These are phyloP conservation scores for Synanthedon formicaeformis DNA, from an alignment of 2,888 invertebrate genomes.

Conservation along the genomic window DNA sequence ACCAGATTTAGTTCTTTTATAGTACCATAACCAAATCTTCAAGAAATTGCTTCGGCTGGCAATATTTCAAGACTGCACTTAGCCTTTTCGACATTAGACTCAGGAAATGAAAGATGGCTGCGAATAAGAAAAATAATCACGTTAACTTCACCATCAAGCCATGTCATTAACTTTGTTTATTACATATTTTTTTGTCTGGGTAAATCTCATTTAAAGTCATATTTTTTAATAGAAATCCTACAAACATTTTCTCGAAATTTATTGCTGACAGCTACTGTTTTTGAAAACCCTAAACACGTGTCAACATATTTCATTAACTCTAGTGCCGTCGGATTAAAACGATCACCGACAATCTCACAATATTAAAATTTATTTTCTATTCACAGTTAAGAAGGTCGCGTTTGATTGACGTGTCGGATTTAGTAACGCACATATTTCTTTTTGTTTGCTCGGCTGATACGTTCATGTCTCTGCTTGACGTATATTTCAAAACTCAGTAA, in stretches of 20 bases:
- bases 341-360: conserved; percentile 1
- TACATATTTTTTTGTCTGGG: too few species aligned
- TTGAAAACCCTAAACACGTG: not conserved
- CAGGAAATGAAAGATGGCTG: conserved; percentile 10
- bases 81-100: conserved; percentile 34
- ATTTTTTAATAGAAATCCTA: too few species aligned
- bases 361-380: conserved; percentile 5
- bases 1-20: conserved; percentile 22
- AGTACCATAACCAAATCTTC: conserved; percentile 16
- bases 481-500: conserved; percentile 12
- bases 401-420: conserved; percentile 18
- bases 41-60: conserved; percentile 21
- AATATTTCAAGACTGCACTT: conserved; percentile 53
- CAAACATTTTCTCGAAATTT: too few species aligned
- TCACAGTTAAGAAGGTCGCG: conserved; percentile 10
- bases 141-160: conserved; percentile 12
- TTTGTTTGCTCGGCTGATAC: conserved; percentile 7
- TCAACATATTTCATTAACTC: conserved; percentile 1
- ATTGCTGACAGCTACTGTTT: not conserved
- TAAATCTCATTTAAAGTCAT: too few species aligned
- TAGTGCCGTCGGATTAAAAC: conserved; percentile 8
- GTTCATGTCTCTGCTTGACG: conserved; percentile 2
- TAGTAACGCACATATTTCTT: conserved; percentile 12
- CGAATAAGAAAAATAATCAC: conserved; percentile 13
- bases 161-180: conserved; percentile 11